These are phyloP conservation scores for Achlya flavicornis DNA, from an alignment of 2,888 invertebrate species.

Conservation along the genomic window DNA sequence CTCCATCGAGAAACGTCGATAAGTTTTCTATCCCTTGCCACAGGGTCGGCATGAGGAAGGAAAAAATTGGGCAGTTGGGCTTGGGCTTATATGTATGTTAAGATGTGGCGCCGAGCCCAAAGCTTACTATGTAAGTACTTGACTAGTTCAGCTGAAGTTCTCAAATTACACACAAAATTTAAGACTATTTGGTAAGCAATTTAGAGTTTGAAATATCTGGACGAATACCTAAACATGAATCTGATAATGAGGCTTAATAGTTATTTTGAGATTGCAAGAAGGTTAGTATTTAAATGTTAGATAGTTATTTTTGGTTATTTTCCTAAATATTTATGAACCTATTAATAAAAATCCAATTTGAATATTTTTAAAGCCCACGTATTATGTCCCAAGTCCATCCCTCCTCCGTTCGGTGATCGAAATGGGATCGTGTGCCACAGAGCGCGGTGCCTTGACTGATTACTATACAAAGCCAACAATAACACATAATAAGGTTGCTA, in stretches of 20 bases:
- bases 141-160: no score
- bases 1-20: not conserved
- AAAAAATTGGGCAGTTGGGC: conserved; percentile 1
- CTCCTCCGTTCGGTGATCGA: conserved; percentile 29
- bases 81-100: no score
- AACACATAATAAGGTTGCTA: conserved; percentile 40
- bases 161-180: no score
- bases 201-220: no score
- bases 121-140: no score
- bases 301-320: no score
- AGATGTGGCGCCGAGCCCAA: no score
- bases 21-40: not conserved
- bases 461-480: conserved; percentile 41
- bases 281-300: no score
- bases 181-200: no score
- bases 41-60: not conserved
- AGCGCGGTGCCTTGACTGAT: conserved; percentile 44
- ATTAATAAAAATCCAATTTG: conserved; percentile 10
- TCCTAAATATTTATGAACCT: not conserved
- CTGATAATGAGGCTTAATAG: not conserved
- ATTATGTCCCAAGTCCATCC: conserved; percentile 17
- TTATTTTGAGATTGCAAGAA: no score
- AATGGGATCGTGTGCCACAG: conserved; percentile 29
- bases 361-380: conserved; percentile 1
- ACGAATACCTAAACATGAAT: not conserved